Base-by-base conservation (phyloP, 2,888 invertebrate genomes). In the Tridacna crocea region DNA sequence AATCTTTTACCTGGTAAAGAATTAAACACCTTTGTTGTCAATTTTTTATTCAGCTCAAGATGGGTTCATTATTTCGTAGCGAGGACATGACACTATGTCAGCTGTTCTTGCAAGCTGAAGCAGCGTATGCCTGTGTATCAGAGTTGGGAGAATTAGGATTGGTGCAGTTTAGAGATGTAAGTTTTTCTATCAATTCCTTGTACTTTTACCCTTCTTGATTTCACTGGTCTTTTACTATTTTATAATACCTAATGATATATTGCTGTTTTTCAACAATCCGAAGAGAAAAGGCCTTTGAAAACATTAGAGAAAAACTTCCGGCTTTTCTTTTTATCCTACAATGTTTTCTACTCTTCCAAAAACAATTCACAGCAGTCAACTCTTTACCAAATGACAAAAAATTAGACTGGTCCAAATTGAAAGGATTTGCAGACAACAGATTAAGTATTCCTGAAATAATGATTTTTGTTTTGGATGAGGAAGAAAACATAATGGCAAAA, bases 1-100 rank as follows among this genome's bases (percentile, higher is more conserved):
- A 2, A 36, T 36, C 8, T 36, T 36, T 36, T 36, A 36, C 8
- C 36, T 36, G 36, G 36, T 36, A 36, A 36, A 36, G 8, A 36
- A 8, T 36, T 36, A 8, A 36, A 36, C 36, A 36, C 36, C 36
- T 2, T 36, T 8, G 2, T 36, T 36, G 2, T 36, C 36, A 36
- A 4, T 3, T 55, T 55, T 55, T 15, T 10, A 46, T 66, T 66
- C 66, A 66, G 66, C 0, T 46, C 26, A 89, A 68, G 55, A 92
- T 92, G 92, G 91, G 90, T 77, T 90, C 98, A 94, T 96, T 99
- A 94, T 99, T 98, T 95, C 96, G 99, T 91, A 98, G 98, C 96
- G 98, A 99, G 95, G 98, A 99, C 96, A 99, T 99, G 99, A 97
- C 98, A 93, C 96, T 99, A 95, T 99, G 99, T 96, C 98, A 99